Percentiles rank a stretch among this genome's conserved stretches.
These are phyloP conservation scores for Dinocampus coccinellae DNA, from an alignment of 2,888 invertebrate genomes.

Conservation along the genomic window DNA sequence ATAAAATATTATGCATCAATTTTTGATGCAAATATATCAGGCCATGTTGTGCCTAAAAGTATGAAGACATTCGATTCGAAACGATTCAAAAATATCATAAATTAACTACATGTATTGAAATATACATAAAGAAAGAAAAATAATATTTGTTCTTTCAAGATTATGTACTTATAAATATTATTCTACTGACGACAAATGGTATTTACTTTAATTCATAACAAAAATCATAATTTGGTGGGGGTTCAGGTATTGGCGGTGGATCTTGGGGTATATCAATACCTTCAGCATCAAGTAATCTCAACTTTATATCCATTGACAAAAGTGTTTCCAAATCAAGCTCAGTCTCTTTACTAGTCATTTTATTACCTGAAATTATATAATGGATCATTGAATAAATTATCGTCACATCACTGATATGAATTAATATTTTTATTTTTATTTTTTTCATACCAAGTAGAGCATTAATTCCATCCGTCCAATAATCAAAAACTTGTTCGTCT, in stretches of 20 bases:
- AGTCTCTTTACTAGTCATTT: conserved; percentile 90
- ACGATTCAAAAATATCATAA: too few relatives aligned
- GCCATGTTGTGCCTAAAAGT: neutral
- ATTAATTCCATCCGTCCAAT: conserved; percentile 97
- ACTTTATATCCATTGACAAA: conserved; percentile 95
- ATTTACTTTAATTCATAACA: conserved; percentile 79
- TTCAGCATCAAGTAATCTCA: conserved; percentile 92
- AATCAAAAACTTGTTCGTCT: conserved; percentile 87
- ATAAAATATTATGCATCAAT: conserved; percentile 39
- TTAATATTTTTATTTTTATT: neutral
- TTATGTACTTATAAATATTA: too few relatives aligned
- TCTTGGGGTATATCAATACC: conserved; percentile 94
- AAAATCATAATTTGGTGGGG: conserved; percentile 93
- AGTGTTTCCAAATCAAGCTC: conserved; percentile 92
- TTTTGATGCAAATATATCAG: conserved; percentile 30
- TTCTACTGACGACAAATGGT: too few relatives aligned
- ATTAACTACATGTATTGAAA: too few relatives aligned
- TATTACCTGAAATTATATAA: conserved; percentile 73
- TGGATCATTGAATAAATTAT: neutral
- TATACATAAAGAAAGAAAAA: too few relatives aligned
- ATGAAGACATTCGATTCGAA: conserved; percentile 40
- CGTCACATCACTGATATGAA: neutral
- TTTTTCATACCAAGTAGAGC: conserved; percentile 77
- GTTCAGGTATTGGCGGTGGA: conserved; percentile 91
- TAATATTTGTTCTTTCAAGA: too few relatives aligned